Evolutionary conservation across 35 echinoderm and acorn worm species (phyloP).

Genomic region (Strongylocentrotus purpuratus): DNA sequence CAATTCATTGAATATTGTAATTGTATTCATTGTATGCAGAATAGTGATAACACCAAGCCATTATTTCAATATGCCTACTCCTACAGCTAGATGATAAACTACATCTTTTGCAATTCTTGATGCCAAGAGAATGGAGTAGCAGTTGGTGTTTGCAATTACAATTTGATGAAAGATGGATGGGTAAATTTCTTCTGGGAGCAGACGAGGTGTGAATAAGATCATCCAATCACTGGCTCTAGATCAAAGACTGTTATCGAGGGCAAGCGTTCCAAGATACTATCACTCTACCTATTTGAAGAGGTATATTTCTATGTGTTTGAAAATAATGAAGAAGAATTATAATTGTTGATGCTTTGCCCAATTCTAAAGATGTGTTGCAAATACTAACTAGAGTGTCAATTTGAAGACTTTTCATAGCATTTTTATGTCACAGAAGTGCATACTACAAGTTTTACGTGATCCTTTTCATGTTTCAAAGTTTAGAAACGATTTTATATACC

Average conservation of each 20-base stretch:
- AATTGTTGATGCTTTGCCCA: not conserved
- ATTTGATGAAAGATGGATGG: not conserved
- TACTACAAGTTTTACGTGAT: not conserved
- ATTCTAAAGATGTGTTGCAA: not conserved
- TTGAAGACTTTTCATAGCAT: not conserved
- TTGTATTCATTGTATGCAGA: not conserved
- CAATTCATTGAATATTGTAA: not conserved
- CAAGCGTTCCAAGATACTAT: not conserved
- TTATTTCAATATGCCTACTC: not conserved
- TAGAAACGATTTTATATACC: not conserved
- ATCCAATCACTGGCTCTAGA: conserved; percentile 2
- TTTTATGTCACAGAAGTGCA: not conserved
- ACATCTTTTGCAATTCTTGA: not conserved
- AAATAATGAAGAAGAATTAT: not conserved
- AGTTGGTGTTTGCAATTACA: conserved; percentile 17
- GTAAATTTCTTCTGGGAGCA: not conserved
- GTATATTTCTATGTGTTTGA: not conserved
- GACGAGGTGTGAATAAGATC: not conserved
- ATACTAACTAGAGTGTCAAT: not conserved
- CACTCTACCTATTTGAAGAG: not conserved
- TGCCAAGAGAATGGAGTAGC: not conserved
- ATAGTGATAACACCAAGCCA: not conserved
- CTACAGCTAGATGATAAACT: not conserved
- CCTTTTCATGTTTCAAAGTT: not conserved
- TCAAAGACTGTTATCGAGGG: not conserved